Evolutionary conservation across 1,140 invertebrate species (phyloP).

Genomic region (Macrotrachela quadricornifera): DNA sequence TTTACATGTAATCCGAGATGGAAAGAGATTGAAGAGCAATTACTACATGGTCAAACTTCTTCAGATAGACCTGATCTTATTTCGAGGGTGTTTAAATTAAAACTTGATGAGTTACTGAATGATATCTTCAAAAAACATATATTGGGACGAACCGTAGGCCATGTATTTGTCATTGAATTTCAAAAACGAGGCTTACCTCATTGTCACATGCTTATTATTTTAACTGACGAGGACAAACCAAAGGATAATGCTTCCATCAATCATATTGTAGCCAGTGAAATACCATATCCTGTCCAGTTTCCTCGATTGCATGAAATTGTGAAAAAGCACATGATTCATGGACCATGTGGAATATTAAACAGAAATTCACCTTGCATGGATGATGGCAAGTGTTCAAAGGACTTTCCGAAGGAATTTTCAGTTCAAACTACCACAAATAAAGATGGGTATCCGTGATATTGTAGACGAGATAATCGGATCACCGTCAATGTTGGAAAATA

Average conservation of each 20-base stretch:
- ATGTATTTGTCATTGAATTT: conserved; percentile 17
- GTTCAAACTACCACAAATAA: conserved; percentile 22
- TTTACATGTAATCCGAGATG: conserved; percentile 15
- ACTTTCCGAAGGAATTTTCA: conserved; percentile 19
- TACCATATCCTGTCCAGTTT: conserved; percentile 10
- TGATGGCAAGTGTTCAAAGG: conserved; percentile 30
- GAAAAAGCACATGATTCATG: not conserved
- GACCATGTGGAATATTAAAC: conserved; percentile 12
- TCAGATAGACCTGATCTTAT: conserved; percentile 15
- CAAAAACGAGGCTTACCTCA: conserved; percentile 30
- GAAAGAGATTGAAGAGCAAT: conserved; percentile 16
- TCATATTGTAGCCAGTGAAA: conserved; percentile 11
- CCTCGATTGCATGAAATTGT: not conserved
- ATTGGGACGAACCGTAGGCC: conserved; percentile 13
- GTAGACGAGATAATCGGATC: conserved; percentile 16
- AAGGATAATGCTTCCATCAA: conserved; percentile 12
- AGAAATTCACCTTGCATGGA: conserved; percentile 34
- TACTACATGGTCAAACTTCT: conserved; percentile 12
- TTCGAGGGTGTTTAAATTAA: conserved; percentile 14
- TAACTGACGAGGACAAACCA: conserved; percentile 12
- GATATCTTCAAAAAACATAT: conserved; percentile 12
- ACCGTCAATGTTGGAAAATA: too few relatives aligned
- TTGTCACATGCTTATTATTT: conserved; percentile 17
- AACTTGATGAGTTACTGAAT: conserved; percentile 12
- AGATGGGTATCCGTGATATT: conserved; percentile 28